These are phyloP conservation scores for Danaus chrysippus DNA, from an alignment of 2,888 invertebrate species.

Conservation along the genomic window DNA sequence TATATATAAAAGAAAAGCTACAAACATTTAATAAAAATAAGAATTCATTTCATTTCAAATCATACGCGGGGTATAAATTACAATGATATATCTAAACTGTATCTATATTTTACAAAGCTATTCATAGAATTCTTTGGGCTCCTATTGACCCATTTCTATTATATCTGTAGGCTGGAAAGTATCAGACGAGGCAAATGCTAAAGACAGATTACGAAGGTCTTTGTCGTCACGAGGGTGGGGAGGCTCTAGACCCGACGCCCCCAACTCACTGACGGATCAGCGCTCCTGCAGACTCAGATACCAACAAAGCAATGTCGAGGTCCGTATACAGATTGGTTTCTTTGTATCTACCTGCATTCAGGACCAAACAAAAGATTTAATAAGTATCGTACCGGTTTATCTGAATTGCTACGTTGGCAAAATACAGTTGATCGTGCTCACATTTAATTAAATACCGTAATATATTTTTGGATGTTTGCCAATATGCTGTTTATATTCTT, in stretches of 20 bases:
- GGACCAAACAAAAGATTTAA: slow-evolving; percentile 16
- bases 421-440: background rate
- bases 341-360: slow-evolving; percentile 14
- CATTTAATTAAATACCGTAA: background rate
- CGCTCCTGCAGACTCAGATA: slow-evolving; percentile 88
- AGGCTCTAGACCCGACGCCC: slow-evolving; percentile 79
- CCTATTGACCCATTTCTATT: slow-evolving; percentile 30
- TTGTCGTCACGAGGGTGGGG: slow-evolving; percentile 79
- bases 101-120: background rate
- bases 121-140: slow-evolving; percentile 10
- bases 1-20: background rate
- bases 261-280: slow-evolving; percentile 82
- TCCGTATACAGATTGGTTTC: slow-evolving; percentile 37
- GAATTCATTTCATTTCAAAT: no score
- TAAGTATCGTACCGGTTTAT: background rate
- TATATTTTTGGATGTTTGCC: background rate
- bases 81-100: background rate
- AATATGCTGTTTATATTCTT: background rate
- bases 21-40: no score
- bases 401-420: background rate
- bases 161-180: slow-evolving; percentile 88
- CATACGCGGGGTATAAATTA: background rate
- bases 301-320: slow-evolving; percentile 95
- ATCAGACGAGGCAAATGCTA: slow-evolving; percentile 83
- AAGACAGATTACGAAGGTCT: slow-evolving; percentile 81